A percentile compares a stretch with the other conserved stretches of the same genome.
These are phyloP conservation scores for Folsomia candida DNA, from an alignment of 2,888 invertebrate genomes.

Conservation along the genomic window DNA sequence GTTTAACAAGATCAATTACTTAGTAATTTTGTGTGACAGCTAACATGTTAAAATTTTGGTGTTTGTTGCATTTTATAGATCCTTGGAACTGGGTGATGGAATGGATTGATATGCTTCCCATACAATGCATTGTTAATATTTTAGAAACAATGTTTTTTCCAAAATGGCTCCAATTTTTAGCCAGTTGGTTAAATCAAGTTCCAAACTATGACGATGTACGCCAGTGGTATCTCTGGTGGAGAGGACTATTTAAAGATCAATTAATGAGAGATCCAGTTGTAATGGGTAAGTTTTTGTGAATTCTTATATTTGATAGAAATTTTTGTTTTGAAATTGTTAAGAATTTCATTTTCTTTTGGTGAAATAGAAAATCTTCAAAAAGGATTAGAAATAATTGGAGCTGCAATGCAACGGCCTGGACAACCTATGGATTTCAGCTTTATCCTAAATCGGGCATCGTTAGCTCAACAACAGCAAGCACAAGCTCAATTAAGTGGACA, in stretches of 20 bases:
- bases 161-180: constrained; percentile 72
- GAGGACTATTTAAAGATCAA: constrained; percentile 58
- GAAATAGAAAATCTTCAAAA: constrained; percentile 76
- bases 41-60: not conserved
- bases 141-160: constrained; percentile 89
- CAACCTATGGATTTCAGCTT: constrained; percentile 47
- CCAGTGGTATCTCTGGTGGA: constrained; percentile 75
- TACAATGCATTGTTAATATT: constrained; percentile 72
- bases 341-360: no score
- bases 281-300: constrained; percentile 59
- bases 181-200: constrained; percentile 80
- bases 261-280: constrained; percentile 60
- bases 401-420: constrained; percentile 62
- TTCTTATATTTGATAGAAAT: no score
- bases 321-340: no score
- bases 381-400: constrained; percentile 89
- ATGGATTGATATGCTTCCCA: constrained; percentile 83
- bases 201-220: constrained; percentile 88
- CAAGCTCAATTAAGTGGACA: constrained; percentile 54
- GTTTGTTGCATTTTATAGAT: constrained; percentile 64
- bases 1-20: constrained; percentile 4
- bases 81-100: constrained; percentile 93
- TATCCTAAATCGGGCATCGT: constrained; percentile 52
- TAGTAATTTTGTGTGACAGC: not conserved
- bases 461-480: constrained; percentile 57